Evolutionary conservation across 2,888 invertebrate species (phyloP), one percentile per base, ranked within the genome.

Genomic region (Scaptomyza polygonia): DNA sequence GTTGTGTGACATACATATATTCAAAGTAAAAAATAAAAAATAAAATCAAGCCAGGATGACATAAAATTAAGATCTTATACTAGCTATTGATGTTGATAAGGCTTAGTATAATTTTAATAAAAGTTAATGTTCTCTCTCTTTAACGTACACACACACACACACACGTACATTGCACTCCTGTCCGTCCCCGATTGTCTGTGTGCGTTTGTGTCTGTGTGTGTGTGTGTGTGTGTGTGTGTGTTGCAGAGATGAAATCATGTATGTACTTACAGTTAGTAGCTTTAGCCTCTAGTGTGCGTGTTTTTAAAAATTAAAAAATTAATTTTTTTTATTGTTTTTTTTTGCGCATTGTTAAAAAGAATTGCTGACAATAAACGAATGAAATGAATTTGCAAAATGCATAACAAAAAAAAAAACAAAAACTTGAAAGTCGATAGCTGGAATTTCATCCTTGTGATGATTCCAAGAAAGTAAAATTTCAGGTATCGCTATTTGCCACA

Each of bases 311-410:
- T 39, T 16, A 12, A 12, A 12, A 1, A 29, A 9, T 29, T 1
- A 9, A 9, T 7, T 1, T 36, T 36, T 27, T 39, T 14, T 9
- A 27, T 45, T 43, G 57, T 0, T 21, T 21, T 21, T 21, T 53
- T 25, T 44, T 66, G 57, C 48, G 54, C 65, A 53, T 59, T 54
- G 65, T 55, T 63, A 9, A 51, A 45, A 32, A 75, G 27, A 82
- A 79, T 82, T 79, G 83, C 88, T 85, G 83, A 83, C 83, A 83
- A 83, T 83, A 83, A 83, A 67, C 79, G 48, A 49, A 36, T 36
- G 14, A 58, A 45, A 57, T 43, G 62, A 57, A 66, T 52, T 63
- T 66, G 62, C 62, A 42, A 54, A 54, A 63, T 62, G 56, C 71
- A 69, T 56, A 61, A 45, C 39, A 44, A 47, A 53, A 65, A 61